These are phyloP conservation scores for Luperina nickerlii DNA, from an alignment of 2,888 invertebrate species.

Conservation along the genomic window DNA sequence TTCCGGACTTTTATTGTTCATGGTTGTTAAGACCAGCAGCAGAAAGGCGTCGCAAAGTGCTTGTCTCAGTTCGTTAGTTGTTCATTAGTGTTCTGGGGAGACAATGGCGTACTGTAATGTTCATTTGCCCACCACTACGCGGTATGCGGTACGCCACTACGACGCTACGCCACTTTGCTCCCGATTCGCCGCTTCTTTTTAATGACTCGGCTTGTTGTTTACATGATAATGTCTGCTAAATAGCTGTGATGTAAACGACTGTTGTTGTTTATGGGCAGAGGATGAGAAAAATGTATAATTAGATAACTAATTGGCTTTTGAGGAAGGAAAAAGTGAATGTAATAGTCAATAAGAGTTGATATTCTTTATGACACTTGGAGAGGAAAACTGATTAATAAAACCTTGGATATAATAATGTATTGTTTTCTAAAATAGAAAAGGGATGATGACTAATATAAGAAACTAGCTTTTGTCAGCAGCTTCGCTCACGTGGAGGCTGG, in stretches of 20 bases:
- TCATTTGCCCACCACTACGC: constrained; percentile 64
- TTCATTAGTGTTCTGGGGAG: constrained; percentile 73
- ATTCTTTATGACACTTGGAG: background rate
- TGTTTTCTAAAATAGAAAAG: background rate
- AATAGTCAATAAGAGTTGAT: background rate
- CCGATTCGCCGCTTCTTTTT: constrained; percentile 56
- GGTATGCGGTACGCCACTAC: constrained; percentile 44
- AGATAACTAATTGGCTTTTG: background rate
- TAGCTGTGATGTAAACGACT: constrained; percentile 3
- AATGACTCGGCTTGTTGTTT: constrained; percentile 43
- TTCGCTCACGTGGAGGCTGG: too few relatives aligned
- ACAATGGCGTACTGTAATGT: constrained; percentile 70
- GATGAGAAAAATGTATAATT: background rate
- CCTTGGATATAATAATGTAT: background rate
- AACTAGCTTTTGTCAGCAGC: too few relatives aligned
- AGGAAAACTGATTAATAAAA: background rate
- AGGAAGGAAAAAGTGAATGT: constrained; percentile 14
- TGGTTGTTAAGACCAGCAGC: constrained; percentile 50
- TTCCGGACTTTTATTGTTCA: constrained; percentile 47
- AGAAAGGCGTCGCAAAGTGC: constrained; percentile 67
- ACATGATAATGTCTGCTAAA: constrained; percentile 31
- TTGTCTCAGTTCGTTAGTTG: constrained; percentile 75
- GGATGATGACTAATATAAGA: too few relatives aligned
- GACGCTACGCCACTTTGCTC: constrained; percentile 54
- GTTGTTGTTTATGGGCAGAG: background rate